Percentiles rank a stretch among this genome's conserved stretches.
Conservation (phyloP, 2,888 invertebrate genomes). For the Aspidiotus rigidus region DNA sequence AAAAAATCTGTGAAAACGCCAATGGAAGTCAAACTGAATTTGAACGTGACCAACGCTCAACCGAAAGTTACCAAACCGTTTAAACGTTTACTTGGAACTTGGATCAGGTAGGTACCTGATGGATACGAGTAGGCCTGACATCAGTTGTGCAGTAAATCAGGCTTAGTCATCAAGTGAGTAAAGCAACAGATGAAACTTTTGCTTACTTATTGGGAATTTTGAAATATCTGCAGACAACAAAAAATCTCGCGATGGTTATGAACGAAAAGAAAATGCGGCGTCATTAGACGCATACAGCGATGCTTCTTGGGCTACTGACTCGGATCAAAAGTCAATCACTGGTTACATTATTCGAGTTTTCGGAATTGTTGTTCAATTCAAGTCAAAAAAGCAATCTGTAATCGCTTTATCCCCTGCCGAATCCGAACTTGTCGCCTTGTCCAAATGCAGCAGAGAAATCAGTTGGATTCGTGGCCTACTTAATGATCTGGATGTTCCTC, state of each 20-base stretch:
- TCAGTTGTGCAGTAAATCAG: neutral
- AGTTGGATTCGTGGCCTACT: neutral
- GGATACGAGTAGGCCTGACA: neutral
- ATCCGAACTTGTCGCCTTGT: constrained; percentile 1
- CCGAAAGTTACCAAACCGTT: constrained; percentile 1
- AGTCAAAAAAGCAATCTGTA: neutral
- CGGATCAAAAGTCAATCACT: neutral
- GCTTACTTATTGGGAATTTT: neutral
- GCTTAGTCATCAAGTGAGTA: neutral
- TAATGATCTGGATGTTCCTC: neutral
- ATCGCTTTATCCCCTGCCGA: neutral
- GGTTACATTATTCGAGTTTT: neutral
- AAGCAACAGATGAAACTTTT: neutral
- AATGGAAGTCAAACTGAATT: constrained; percentile 9
- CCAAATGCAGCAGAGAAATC: neutral
- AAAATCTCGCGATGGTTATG: neutral
- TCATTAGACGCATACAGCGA: constrained; percentile 8
- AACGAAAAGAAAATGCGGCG: neutral
- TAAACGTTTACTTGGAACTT: neutral
- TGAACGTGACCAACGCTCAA: neutral
- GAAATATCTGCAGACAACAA: neutral
- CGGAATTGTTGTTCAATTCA: neutral
- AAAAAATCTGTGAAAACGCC: neutral
- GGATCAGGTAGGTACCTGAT: neutral
- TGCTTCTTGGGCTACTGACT: constrained; percentile 14